These are phyloP conservation scores for Gryllus longicercus DNA, from an alignment of 2,888 invertebrate species.

Conservation along the genomic window DNA sequence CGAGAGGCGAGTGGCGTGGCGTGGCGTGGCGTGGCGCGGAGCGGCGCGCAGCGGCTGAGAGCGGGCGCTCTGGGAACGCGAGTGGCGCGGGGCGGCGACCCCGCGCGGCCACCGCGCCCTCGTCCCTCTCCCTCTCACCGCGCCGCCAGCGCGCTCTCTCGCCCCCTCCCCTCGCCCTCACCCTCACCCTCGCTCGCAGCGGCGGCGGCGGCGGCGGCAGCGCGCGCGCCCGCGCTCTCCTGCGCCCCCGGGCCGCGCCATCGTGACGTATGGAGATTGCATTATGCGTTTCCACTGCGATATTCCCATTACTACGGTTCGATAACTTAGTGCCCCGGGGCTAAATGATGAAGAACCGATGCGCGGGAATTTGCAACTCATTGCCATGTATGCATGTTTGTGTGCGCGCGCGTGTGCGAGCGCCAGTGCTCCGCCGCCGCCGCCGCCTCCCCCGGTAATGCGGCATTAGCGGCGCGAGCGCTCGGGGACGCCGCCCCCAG, in stretches of 20 bases:
- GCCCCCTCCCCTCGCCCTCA: slow-evolving; percentile 43
- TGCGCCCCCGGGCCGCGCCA: slow-evolving; percentile 6
- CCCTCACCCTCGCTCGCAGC: slow-evolving; percentile 28
- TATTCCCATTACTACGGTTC: slow-evolving; percentile 17
- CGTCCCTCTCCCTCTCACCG: slow-evolving; percentile 5
- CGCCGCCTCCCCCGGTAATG: slow-evolving; percentile 3
- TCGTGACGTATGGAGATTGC: slow-evolving; percentile 17
- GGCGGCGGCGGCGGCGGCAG: neutral
- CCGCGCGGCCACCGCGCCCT: slow-evolving; percentile 18
- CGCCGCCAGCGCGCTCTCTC: slow-evolving; percentile 44
- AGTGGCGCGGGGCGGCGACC: neutral
- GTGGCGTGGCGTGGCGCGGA: neutral
- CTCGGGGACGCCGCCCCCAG: neutral
- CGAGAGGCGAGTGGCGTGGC: neutral
- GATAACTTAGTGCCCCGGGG: slow-evolving; percentile 17
- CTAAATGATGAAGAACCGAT: slow-evolving; percentile 17
- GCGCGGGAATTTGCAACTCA: slow-evolving; percentile 17
- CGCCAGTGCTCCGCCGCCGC: slow-evolving; percentile 1
- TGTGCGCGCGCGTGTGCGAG: neutral
- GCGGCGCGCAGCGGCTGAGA: neutral
- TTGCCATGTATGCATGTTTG: neutral
- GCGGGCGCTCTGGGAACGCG: slow-evolving; percentile 8
- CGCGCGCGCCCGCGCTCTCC: neutral
- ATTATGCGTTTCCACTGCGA: neutral
- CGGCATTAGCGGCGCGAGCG: slow-evolving; percentile 17